A percentile compares a stretch with the other conserved stretches of the same genome.
phyloP scores from a whole-genome alignment of 2,113 vertebrate genomes.

The Syngnathus scovelli region DNA sequence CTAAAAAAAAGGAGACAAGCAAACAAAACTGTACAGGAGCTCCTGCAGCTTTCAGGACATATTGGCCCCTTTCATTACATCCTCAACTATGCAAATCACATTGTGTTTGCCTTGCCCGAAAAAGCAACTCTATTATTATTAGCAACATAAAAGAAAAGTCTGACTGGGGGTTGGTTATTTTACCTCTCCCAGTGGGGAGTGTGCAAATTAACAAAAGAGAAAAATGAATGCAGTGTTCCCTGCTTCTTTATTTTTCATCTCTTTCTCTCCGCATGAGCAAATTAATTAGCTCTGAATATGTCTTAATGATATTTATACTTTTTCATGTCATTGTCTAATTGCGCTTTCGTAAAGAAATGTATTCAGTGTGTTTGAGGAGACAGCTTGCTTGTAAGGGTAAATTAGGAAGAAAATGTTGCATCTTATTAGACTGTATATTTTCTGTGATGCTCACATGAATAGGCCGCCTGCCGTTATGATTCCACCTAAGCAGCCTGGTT shows the following conservation, averaged over 20 bases:
- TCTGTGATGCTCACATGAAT: conserved; percentile 60
- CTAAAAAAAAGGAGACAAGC: conserved; percentile 14
- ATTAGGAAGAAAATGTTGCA: conserved; percentile 41
- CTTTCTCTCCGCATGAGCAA: conserved; percentile 48
- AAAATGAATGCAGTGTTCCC: conserved; percentile 55
- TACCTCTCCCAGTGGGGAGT: conserved; percentile 68
- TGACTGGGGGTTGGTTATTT: conserved; percentile 74
- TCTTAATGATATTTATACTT: conserved; percentile 75
- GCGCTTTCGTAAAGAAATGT: conserved; percentile 53
- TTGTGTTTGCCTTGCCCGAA: conserved; percentile 44
- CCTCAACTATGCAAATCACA: conserved; percentile 65
- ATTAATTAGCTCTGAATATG: conserved; percentile 71
- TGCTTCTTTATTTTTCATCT: conserved; percentile 39
- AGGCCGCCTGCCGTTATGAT: conserved; percentile 51
- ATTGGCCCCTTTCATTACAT: conserved; percentile 44
- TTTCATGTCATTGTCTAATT: conserved; percentile 69
- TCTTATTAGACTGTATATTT: conserved; percentile 50
- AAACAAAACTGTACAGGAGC: conserved; percentile 38
- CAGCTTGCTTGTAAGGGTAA: conserved; percentile 49
- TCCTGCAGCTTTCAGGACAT: conserved; percentile 50
- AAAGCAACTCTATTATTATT: conserved; percentile 70
- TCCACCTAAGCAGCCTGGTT: conserved; percentile 11
- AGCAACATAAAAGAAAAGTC: conserved; percentile 60
- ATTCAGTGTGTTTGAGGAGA: conserved; percentile 59
- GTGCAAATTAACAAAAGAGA: conserved; percentile 59